A percentile compares a stretch with the other conserved stretches of the same genome.
Evolutionary conservation across 2,797 vertebrate species (phyloP).

Genomic region (Tauraco hartlaubi): DNA sequence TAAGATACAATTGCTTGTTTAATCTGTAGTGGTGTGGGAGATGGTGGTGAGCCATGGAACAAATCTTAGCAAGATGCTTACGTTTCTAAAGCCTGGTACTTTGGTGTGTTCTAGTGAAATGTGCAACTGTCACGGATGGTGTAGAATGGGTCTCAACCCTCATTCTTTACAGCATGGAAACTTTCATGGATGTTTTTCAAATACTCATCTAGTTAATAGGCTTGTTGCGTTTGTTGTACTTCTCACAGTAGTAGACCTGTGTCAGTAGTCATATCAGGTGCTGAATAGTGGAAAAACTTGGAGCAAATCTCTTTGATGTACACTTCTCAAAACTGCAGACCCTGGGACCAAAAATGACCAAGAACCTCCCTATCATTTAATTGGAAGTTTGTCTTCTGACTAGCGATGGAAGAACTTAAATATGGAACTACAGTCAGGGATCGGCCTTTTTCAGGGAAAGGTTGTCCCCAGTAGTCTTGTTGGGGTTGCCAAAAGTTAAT

Average conservation of each 20-base stretch:
- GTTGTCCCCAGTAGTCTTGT: background rate
- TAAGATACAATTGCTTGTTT: conserved; percentile 28
- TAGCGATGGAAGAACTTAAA: background rate
- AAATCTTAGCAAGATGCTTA: conserved; percentile 49
- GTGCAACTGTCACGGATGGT: conserved; percentile 36
- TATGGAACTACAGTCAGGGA: background rate
- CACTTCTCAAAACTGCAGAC: conserved; percentile 66
- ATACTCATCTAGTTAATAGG: conserved; percentile 35
- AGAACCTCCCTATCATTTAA: background rate
- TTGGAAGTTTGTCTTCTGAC: background rate
- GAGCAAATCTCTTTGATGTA: conserved; percentile 22
- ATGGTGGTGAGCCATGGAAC: background rate
- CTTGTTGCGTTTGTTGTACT: conserved; percentile 1
- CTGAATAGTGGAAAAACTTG: conserved; percentile 29
- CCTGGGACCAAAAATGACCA: conserved; percentile 31
- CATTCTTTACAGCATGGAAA: conserved; percentile 47
- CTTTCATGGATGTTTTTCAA: conserved; percentile 15
- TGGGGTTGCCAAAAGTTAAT: background rate
- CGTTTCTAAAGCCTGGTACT: conserved; percentile 45
- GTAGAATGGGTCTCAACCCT: conserved; percentile 55
- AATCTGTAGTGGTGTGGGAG: conserved; percentile 18
- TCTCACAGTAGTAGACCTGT: background rate
- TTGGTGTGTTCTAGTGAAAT: conserved; percentile 50
- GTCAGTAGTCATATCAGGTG: conserved; percentile 23
- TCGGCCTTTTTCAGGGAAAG: background rate